Evolutionary conservation across 1,140 invertebrate genomes (phyloP).

Genomic region (Teleogryllus occipitalis): DNA sequence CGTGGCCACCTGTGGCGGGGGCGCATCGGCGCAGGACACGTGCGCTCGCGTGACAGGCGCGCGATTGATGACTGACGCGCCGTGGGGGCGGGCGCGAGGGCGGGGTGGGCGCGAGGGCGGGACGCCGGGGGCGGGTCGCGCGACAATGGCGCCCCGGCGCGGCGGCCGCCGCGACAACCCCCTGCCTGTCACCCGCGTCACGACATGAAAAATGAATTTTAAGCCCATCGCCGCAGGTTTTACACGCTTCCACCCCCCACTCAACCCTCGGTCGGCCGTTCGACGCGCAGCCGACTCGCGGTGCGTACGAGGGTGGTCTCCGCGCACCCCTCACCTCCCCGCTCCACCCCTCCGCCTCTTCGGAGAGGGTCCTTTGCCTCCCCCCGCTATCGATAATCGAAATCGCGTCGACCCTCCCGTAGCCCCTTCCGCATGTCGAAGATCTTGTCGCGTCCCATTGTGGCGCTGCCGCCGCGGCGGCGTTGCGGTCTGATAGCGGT

Average conservation of each 20-base stretch:
- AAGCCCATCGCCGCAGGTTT: not conserved
- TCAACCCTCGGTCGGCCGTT: not conserved
- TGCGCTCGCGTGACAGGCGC: not conserved
- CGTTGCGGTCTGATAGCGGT: not conserved
- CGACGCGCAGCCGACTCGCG: not conserved
- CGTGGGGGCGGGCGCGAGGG: no score
- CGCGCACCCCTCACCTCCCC: not conserved
- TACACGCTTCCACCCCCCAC: not conserved
- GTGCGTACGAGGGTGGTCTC: not conserved
- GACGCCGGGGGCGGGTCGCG: not conserved
- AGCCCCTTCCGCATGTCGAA: not conserved
- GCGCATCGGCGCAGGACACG: not conserved
- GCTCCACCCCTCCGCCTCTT: no score
- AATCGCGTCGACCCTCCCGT: not conserved
- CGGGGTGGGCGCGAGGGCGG: no score
- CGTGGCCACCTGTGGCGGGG: not conserved
- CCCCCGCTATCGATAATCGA: not conserved
- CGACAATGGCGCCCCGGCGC: not conserved
- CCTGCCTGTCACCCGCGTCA: not conserved
- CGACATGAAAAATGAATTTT: slow-evolving; percentile 1
- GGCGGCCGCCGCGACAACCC: no score
- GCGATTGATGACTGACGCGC: not conserved
- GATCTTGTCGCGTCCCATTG: slow-evolving; percentile 3
- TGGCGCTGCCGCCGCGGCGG: not conserved
- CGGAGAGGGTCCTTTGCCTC: not conserved